Evolutionary conservation across 1,140 invertebrate species (phyloP).

Genomic region (Orchestia grillus): DNA sequence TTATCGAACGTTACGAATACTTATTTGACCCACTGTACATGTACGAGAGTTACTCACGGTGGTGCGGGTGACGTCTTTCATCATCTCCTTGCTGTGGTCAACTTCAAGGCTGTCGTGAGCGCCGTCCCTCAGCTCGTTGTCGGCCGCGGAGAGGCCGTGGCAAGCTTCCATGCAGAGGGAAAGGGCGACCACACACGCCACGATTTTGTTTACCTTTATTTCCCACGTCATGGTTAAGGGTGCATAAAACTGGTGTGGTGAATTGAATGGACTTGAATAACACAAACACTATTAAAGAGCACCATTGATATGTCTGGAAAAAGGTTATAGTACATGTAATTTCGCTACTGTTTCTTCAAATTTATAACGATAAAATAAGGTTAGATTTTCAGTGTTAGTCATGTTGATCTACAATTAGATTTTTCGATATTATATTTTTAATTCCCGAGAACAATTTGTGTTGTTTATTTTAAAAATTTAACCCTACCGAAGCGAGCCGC

Average conservation of each 20-base stretch:
- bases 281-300: conserved; percentile 44
- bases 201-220: background rate
- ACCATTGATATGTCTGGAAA: conserved; percentile 13
- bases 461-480: background rate
- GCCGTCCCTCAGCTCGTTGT: background rate
- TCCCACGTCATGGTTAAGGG: conserved; percentile 13
- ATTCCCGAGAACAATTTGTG: background rate
- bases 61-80: background rate
- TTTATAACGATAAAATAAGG: background rate
- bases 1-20: too few relatives aligned
- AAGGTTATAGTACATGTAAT: background rate
- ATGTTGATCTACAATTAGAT: background rate
- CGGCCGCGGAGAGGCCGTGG: background rate
- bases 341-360: background rate
- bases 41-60: background rate
- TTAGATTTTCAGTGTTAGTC: background rate
- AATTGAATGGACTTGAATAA: background rate
- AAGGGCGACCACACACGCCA: background rate
- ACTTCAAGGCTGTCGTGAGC: background rate
- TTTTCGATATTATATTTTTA: background rate
- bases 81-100: background rate
- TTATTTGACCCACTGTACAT: too few relatives aligned
- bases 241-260: conserved; percentile 25
- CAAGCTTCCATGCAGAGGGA: background rate
- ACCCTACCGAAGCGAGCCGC: too few relatives aligned